phyloP scores from a whole-genome alignment of 2,797 vertebrate species.

The Vireo griseus region DNA sequence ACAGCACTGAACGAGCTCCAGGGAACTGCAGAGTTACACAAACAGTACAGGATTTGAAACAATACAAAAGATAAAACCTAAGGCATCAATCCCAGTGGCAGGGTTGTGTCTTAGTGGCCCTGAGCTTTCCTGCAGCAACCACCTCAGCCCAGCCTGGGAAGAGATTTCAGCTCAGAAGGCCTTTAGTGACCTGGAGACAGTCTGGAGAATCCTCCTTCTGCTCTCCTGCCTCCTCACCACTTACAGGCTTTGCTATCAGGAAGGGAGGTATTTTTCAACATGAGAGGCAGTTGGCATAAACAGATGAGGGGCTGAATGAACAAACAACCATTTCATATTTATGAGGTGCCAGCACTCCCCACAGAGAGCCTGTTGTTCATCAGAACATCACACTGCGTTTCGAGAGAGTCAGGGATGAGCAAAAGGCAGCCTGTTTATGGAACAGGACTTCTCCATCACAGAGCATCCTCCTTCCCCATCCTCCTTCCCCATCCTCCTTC shows the following conservation, averaged over 20 bases:
- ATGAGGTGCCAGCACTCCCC: not conserved
- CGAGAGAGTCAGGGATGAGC: not conserved
- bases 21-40: no score
- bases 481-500: not conserved
- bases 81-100: not conserved
- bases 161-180: not conserved
- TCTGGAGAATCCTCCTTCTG: not conserved
- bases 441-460: not conserved
- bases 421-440: not conserved
- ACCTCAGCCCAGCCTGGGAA: not conserved
- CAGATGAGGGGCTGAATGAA: not conserved
- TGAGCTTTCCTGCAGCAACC: not conserved
- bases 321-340: not conserved
- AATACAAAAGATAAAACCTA: no score
- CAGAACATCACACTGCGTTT: not conserved
- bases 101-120: accelerated
- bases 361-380: not conserved
- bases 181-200: not conserved
- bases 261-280: not conserved
- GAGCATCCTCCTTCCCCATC: not conserved
- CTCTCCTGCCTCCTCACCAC: not conserved
- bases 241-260: not conserved
- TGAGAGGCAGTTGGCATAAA: not conserved
- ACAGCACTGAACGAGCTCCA: no score
- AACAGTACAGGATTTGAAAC: no score